Percentiles rank a stretch among this genome's conserved stretches.
phyloP scores from a whole-genome alignment of 2,113 vertebrate genomes.

The Dicaeum eximium region DNA sequence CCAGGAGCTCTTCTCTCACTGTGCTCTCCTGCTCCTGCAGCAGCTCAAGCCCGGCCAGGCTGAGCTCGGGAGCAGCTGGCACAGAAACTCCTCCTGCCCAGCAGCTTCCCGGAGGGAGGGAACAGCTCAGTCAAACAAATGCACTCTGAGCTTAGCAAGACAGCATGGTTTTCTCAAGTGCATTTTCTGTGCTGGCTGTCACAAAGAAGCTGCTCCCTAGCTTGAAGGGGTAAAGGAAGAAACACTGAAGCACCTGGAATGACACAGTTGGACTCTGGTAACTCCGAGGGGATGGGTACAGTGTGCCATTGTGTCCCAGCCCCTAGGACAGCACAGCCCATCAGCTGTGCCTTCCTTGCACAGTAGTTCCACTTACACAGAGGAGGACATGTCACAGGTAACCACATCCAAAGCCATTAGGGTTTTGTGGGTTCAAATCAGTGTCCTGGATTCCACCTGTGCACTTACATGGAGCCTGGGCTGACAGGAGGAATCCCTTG shows the following conservation, averaged over 20 bases:
- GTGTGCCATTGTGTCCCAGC: not conserved
- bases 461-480: not conserved
- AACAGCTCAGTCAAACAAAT: not conserved
- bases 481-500: not conserved
- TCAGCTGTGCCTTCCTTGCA: not conserved
- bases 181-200: not conserved
- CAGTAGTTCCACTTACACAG: not conserved
- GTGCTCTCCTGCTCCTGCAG: not conserved
- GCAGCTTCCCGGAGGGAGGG: not conserved
- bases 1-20: not conserved
- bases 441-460: not conserved
- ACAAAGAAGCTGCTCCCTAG: not conserved
- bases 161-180: not conserved
- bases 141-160: not conserved
- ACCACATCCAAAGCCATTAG: not conserved
- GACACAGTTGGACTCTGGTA: not conserved
- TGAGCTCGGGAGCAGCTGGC: not conserved
- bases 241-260: not conserved
- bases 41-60: not conserved
- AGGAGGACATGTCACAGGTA: not conserved
- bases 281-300: accelerated
- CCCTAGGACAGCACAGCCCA: not conserved
- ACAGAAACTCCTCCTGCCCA: not conserved
- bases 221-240: not conserved
- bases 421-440: not conserved